Evolutionary conservation across 1,140 invertebrate species (phyloP), one percentile per base, ranked within the genome.

Genomic region (Trichoplusia ni): DNA sequence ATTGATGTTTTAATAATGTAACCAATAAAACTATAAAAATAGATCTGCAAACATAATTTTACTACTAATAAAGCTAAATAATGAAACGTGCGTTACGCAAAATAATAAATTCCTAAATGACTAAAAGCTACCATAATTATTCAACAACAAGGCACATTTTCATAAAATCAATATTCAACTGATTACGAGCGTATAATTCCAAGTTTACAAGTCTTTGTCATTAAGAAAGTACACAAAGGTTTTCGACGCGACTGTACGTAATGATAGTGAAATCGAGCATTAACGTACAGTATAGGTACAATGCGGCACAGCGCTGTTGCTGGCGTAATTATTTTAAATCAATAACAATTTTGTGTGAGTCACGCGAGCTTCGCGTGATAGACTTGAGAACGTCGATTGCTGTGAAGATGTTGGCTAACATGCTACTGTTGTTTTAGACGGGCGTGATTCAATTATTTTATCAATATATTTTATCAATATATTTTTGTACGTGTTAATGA

Each of bases 241-340:
- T 16, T 29, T 31, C 25, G 46, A 11, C 25, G 6, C 25, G 46
- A 31, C 46, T 49, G 46, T 49, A 49, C 46, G 29, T 49, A 49
- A 31, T 49, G 46, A 49, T 18, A 49, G 46, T 29, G 25, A 31
- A 27, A 49, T 31, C 25, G 25, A 47, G 31, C 25, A 31, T 31
- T 44, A 18, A 21, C 23, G 40, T 44, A 23, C 9, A 23, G 2
- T 35, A 9, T 40, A n/a, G 21, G 35, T 42, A 40, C 35, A 40
- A 9, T 56, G 9, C n/a, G 18, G 35, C 9, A 40, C 23, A 27
- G 18, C 49, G 37, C 38, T 64, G 40, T 61, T 61, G 35, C 25
- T 64, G 64, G 53, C 25, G 47, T 66, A 69, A 66, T 73, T 73
- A 73, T 69, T 67, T 61, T 65, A 65, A 73, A 73, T 73, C 70